Base-by-base conservation (phyloP, 23 tunicate genomes). In the Diplosoma virens region DNA sequence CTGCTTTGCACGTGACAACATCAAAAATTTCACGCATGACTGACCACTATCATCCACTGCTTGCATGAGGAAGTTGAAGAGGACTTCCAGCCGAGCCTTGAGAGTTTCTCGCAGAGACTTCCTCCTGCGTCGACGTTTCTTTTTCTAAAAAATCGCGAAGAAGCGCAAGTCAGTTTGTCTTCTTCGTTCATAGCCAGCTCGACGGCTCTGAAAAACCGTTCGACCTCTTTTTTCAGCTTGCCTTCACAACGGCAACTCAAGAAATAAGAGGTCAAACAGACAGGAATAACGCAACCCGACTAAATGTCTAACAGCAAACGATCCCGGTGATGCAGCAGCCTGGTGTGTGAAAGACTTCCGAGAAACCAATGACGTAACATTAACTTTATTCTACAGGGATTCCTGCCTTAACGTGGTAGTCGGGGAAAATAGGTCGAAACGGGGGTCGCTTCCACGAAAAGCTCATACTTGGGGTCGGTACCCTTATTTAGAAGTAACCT, bases 21-120 rank as follows among this genome's bases (percentile, higher is more conserved):
- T 41, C 50, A 41, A 7, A 41, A 41, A 14, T 14, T 7, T 25
- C 71, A 9, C n/a, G 37, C n/a, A 7, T 5, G 7, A 6, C 71
- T 50, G 26, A 81, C 86, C 86, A 7, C 59, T 76, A 36, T 56
- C 86, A 73, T 79, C 61, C 58, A 79, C 83, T 37, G 83, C 90
- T 17, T 76, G 82, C 59, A 90, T 30, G 20, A 90, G 66, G 14
- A 86, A 45, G 41, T 90, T 73, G 73, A 74, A 90, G 17, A 90
- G 73, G 46, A 58, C 0, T 4, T 78, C 77, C 4, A 83, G 64
- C 24, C 79, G 30, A 11, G 45, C 58, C 37, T 81, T 80, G 0
- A 79, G 64, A 0, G 35, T 16, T 17, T 81, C 95, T 22, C 58
- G 46, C 11, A 65, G 32, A 11, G 68, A 55, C 75, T 75, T 63